These are phyloP conservation scores for Drosophila sordidula DNA, from an alignment of 2,888 invertebrate species.

Conservation along the genomic window DNA sequence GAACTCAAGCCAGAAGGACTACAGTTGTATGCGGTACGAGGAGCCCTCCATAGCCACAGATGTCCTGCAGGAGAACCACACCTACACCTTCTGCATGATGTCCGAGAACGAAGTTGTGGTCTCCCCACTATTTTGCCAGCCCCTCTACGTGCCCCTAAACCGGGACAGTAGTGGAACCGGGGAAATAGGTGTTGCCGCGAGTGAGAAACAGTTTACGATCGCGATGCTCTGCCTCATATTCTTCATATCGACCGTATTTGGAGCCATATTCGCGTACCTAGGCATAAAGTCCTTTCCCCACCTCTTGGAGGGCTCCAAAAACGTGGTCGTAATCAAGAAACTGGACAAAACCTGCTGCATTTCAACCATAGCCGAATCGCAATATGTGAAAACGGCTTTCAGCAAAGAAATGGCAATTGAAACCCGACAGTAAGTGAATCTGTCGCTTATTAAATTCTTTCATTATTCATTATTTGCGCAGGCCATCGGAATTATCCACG, in stretches of 20 bases:
- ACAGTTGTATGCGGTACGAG: constrained; percentile 72
- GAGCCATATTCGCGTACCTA: constrained; percentile 76
- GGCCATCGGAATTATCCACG: constrained; percentile 26
- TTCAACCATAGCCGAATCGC: constrained; percentile 73
- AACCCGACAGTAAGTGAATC: constrained; percentile 17
- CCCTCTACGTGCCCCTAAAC: constrained; percentile 69
- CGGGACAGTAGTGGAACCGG: not conserved
- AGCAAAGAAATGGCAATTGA: constrained; percentile 13
- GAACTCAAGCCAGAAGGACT: constrained; percentile 49
- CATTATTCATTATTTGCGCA: not conserved
- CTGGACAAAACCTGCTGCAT: constrained; percentile 66
- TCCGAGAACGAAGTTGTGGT: constrained; percentile 49
- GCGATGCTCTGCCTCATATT: constrained; percentile 78
- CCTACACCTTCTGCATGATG: constrained; percentile 82
- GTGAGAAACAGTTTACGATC: constrained; percentile 76
- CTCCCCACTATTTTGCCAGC: constrained; percentile 81
- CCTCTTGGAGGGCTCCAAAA: constrained; percentile 80
- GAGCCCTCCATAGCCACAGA: constrained; percentile 63
- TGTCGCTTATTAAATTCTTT: not conserved
- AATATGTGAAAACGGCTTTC: constrained; percentile 42
- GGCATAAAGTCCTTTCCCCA: constrained; percentile 79
- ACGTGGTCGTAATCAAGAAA: constrained; percentile 78
- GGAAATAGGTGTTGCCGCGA: constrained; percentile 60
- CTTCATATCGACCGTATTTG: constrained; percentile 66
- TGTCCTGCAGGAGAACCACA: constrained; percentile 63